Percentiles rank a stretch among this genome's conserved stretches.
Evolutionary conservation across 2,888 invertebrate species (phyloP).

Genomic region (Diploptera punctata): DNA sequence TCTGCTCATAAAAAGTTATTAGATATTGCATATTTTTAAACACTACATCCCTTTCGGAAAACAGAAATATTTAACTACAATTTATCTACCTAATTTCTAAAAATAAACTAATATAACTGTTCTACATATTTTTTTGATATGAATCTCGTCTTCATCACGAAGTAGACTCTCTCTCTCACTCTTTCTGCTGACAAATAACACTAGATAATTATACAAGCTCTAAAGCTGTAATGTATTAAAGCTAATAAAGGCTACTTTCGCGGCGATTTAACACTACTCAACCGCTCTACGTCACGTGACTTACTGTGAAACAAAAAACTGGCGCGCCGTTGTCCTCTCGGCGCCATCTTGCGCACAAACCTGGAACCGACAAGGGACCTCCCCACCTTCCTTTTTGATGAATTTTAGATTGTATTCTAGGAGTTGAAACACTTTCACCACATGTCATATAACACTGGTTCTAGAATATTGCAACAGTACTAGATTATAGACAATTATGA

Average conservation of each 20-base stretch:
- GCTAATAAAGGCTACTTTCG: slow-evolving; percentile 5
- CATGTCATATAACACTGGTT: slow-evolving; percentile 22
- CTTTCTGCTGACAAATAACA: not conserved
- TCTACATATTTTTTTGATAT: slow-evolving; percentile 7
- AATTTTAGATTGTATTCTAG: slow-evolving; percentile 28
- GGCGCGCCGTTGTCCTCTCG: slow-evolving; percentile 29
- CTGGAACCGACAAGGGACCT: slow-evolving; percentile 32
- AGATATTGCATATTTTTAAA: not conserved
- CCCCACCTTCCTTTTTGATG: slow-evolving; percentile 33
- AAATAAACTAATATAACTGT: not conserved
- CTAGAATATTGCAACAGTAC: slow-evolving; percentile 23
- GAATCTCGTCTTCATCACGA: not conserved
- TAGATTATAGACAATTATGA: slow-evolving; percentile 43
- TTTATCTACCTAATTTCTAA: slow-evolving; percentile 11
- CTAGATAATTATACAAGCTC: slow-evolving; percentile 20
- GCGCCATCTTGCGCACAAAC: slow-evolving; percentile 27
- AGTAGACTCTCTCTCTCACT: not conserved
- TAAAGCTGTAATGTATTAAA: slow-evolving; percentile 16
- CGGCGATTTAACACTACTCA: slow-evolving; percentile 17
- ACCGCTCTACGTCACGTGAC: slow-evolving; percentile 29
- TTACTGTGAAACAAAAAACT: slow-evolving; percentile 34
- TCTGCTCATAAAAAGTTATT: slow-evolving; percentile 9
- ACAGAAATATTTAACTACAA: not conserved
- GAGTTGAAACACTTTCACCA: slow-evolving; percentile 27
- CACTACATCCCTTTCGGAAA: slow-evolving; percentile 4